Conservation (phyloP, 2,113 vertebrate species). For the Thalassoma bifasciatum region DNA sequence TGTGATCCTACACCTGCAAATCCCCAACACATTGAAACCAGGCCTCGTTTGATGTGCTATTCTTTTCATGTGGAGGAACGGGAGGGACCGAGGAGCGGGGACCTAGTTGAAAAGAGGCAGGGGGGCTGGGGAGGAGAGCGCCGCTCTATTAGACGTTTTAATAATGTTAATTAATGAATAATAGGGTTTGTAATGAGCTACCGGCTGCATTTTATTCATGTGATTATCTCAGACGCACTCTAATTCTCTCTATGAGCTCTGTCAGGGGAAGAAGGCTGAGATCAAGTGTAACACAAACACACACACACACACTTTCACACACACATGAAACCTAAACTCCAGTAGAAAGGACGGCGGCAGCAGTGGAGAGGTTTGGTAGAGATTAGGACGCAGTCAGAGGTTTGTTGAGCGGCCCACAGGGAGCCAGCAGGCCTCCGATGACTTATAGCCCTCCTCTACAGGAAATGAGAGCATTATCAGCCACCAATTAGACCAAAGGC, state of each 20-base stretch:
- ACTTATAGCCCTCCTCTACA: constrained; percentile 63
- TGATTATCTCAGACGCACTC: constrained; percentile 73
- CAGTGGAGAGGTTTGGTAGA: constrained; percentile 20
- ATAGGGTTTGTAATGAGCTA: constrained; percentile 84
- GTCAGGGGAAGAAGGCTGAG: constrained; percentile 55
- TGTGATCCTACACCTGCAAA: constrained; percentile 81
- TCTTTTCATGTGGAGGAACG: constrained; percentile 83
- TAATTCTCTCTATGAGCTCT: constrained; percentile 67
- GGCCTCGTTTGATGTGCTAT: constrained; percentile 84
- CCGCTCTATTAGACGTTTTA: constrained; percentile 81
- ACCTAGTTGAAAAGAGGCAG: constrained; percentile 79
- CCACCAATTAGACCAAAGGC: constrained; percentile 66
- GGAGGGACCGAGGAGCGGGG: constrained; percentile 74
- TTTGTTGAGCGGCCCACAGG: constrained; percentile 45
- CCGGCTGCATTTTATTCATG: constrained; percentile 80
- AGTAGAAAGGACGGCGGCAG: background rate
- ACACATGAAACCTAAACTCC: constrained; percentile 7
- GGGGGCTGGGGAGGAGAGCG: constrained; percentile 67
- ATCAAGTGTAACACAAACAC: constrained; percentile 56
- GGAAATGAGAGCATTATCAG: constrained; percentile 76
- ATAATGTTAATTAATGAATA: constrained; percentile 88
- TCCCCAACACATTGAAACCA: constrained; percentile 80
- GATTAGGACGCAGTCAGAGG: constrained; percentile 32
- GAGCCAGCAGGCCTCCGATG: constrained; percentile 49
- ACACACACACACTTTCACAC: constrained; percentile 7